Evolutionary conservation across 2,113 vertebrate genomes (phyloP).

Genomic region (Paedocypris sp.): DNA sequence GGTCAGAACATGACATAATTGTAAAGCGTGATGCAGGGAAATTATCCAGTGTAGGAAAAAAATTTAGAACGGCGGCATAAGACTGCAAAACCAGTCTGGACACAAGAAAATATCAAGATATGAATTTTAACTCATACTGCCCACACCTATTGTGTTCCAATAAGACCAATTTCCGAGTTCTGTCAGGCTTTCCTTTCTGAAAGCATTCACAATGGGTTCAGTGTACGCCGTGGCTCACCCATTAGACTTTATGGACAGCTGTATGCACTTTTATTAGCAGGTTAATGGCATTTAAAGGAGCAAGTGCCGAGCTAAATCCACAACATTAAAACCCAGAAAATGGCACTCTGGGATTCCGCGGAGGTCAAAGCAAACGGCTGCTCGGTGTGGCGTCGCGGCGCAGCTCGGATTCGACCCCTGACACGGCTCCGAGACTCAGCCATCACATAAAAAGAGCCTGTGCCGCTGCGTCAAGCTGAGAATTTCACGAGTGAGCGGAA

Average conservation of each 20-base stretch:
- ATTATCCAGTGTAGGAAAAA: no score
- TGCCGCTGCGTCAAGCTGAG: not conserved
- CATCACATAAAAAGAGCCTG: not conserved
- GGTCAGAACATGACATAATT: no score
- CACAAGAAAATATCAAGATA: no score
- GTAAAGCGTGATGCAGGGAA: no score
- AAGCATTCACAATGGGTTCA: constrained; percentile 38
- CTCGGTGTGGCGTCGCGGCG: not conserved
- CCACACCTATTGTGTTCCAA: no score
- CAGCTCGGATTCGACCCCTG: not conserved
- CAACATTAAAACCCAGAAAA: constrained; percentile 48
- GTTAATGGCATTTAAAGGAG: constrained; percentile 62
- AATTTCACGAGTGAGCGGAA: constrained; percentile 9
- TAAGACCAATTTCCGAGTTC: constrained; percentile 47
- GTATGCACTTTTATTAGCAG: constrained; percentile 62
- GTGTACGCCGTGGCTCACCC: constrained; percentile 40
- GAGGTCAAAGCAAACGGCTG: constrained; percentile 31
- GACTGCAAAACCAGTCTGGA: no score
- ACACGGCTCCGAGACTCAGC: not conserved
- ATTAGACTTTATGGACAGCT: constrained; percentile 62
- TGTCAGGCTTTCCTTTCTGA: constrained; percentile 36
- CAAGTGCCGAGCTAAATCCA: constrained; percentile 46
- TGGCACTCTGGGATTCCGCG: constrained; percentile 34
- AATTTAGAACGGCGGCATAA: no score
- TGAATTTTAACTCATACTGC: no score